Percentiles rank a stretch among this genome's conserved stretches.
Conservation (phyloP, 2,797 vertebrate genomes). For the Poeciliopsis infans region DNA sequence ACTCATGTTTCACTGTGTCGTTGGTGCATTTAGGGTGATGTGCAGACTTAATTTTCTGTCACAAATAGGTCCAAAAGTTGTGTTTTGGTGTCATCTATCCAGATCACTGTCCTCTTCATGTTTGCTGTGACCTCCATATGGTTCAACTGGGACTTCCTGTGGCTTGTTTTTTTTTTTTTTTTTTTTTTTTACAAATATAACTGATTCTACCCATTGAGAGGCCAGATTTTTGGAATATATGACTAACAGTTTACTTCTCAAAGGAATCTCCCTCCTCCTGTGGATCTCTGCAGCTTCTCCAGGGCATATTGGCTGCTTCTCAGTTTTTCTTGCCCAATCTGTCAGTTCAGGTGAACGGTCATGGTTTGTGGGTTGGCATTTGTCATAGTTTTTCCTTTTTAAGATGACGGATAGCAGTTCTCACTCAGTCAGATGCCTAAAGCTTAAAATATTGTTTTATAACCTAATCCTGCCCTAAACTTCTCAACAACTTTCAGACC, state of each 20-base stretch:
- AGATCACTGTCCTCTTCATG: neutral
- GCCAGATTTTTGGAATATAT: neutral
- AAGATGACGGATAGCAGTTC: neutral
- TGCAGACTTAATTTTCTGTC: neutral
- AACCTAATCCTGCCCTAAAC: neutral
- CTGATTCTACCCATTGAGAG: neutral
- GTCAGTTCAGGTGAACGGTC: neutral
- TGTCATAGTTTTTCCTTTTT: constrained; percentile 3
- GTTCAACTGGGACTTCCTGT: neutral
- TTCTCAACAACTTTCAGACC: neutral
- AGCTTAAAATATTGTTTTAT: neutral
- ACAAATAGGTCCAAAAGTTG: neutral
- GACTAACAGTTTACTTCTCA: neutral
- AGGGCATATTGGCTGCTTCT: neutral
- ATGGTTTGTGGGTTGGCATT: neutral
- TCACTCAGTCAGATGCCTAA: neutral
- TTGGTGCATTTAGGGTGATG: neutral
- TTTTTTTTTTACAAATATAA: neutral
- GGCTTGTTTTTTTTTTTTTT: neutral
- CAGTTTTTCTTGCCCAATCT: neutral
- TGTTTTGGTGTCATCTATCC: neutral
- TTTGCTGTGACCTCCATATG: neutral
- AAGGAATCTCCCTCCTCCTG: neutral
- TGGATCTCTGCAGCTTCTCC: neutral
- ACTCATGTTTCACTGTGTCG: neutral